phyloP scores from a whole-genome alignment of 1,140 invertebrate genomes.

The Arion vulgaris region DNA sequence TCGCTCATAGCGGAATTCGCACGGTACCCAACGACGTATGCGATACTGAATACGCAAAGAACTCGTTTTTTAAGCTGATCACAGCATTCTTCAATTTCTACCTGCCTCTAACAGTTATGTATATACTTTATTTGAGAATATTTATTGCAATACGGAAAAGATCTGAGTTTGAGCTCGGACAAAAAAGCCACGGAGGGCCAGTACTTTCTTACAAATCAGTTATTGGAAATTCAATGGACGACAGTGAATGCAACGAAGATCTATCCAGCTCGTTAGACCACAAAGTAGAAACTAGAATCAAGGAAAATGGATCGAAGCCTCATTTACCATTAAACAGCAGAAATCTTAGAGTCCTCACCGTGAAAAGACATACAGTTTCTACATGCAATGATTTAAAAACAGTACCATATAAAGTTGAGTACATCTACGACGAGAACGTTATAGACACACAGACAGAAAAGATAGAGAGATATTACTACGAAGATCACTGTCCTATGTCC shows the following conservation, averaged over 20 bases:
- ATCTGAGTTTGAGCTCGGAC: conserved; percentile 72
- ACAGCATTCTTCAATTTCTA: conserved; percentile 77
- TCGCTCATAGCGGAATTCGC: conserved; percentile 66
- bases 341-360: conserved; percentile 38
- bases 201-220: conserved; percentile 40
- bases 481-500: conserved; percentile 53
- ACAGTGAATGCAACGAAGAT: conserved; percentile 49
- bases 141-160: conserved; percentile 75
- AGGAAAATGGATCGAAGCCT: neutral
- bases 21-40: conserved; percentile 71
- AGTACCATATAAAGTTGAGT: conserved; percentile 58
- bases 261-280: conserved; percentile 16
- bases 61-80: conserved; percentile 74
- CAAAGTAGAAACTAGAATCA: neutral
- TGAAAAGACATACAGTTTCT: conserved; percentile 28
- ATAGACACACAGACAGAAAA: conserved; percentile 66
- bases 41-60: conserved; percentile 76
- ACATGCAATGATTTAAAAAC: neutral
- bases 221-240: conserved; percentile 41
- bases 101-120: conserved; percentile 76
- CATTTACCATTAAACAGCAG: conserved; percentile 19
- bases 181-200: conserved; percentile 48
- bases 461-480: conserved; percentile 65
- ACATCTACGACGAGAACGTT: conserved; percentile 68
- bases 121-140: conserved; percentile 75